Evolutionary conservation across 2,113 vertebrate species (phyloP), one percentile per base, ranked within the genome.

Genomic region (Addax nasomaculatus): DNA sequence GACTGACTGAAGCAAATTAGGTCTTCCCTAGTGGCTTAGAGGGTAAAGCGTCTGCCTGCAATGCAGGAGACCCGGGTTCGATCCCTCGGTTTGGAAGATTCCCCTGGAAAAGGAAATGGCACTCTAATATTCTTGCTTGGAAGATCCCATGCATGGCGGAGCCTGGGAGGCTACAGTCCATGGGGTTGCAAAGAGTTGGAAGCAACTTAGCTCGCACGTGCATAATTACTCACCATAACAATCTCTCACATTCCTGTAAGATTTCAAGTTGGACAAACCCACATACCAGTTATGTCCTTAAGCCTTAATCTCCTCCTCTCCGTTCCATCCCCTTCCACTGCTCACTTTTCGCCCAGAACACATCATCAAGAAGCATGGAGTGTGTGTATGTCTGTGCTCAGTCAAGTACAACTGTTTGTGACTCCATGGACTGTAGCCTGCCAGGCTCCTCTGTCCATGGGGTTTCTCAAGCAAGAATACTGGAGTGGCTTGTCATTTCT

Each of bases 241-340:
- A 39, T 30, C 57, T 43, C n/a, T 60, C 43, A 47, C 3, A 0
- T 43, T 76, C 51, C 27, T 25, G 0, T 8, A 51, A 57, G 39
- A 85, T 25, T 62, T 62, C 36, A 55, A 2, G 9, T 12, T 5
- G 64, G 45, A 36, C 17, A 29, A 45, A 57, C 23, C 14, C 30
- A 8, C 33, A 7, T 3, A 7, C 33, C 33, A 6, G 16, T 39
- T 43, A n/a, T 16, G 7, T 33, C 21, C 7, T 23, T 5, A n/a
- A 36, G 13, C 13, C 64, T 47, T 51, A 36, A 43, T 2, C 10
- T 67, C 79, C 43, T 47, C 30, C 47, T 2, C 8, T 45, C 12
- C 1, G 0, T 12, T n/a, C 12, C 51, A 4, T 51, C 33, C 70
- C 36, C 15, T 73, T 11, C 10, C 1, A 16, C 10, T 0, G 0